A percentile compares a stretch with the other conserved stretches of the same genome.
Conservation (phyloP, 2,113 vertebrate genomes). For the Setophaga petechia region DNA sequence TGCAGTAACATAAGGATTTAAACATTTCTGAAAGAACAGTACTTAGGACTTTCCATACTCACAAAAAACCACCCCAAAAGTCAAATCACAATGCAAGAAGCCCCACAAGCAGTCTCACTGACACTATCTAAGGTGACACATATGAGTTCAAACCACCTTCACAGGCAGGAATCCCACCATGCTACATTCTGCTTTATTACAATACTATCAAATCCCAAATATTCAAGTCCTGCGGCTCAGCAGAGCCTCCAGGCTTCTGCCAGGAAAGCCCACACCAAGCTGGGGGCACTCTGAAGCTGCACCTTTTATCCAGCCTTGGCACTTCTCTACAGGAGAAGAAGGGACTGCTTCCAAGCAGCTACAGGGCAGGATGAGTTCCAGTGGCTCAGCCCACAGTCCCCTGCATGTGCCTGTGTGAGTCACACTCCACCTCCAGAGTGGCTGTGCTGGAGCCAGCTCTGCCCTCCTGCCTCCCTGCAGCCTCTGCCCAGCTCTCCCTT, state of each 20-base stretch:
- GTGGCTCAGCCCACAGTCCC: not conserved
- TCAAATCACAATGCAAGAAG: not conserved
- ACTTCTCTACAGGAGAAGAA: not conserved
- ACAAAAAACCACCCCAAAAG: not conserved
- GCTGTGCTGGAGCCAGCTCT: not conserved
- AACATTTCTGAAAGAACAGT: not conserved
- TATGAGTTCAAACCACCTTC: not conserved
- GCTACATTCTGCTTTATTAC: not conserved
- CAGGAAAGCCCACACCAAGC: not conserved
- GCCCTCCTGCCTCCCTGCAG: not conserved
- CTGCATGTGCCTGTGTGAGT: not conserved
- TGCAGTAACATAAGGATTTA: not conserved
- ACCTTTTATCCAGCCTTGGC: not conserved
- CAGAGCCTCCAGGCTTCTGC: not conserved
- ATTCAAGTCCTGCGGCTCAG: not conserved
- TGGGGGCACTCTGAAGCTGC: not conserved
- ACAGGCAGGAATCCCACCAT: not conserved
- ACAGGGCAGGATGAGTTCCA: not conserved
- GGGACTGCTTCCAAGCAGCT: not conserved
- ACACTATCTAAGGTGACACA: not conserved
- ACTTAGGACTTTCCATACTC: not conserved
- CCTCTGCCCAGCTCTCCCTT: not conserved
- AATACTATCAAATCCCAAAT: not conserved
- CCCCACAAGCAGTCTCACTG: not conserved
- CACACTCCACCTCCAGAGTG: not conserved